Evolutionary conservation across 1,140 invertebrate genomes (phyloP), one percentile per base, ranked within the genome.

Genomic region (Macrosteles quadrilineatus): DNA sequence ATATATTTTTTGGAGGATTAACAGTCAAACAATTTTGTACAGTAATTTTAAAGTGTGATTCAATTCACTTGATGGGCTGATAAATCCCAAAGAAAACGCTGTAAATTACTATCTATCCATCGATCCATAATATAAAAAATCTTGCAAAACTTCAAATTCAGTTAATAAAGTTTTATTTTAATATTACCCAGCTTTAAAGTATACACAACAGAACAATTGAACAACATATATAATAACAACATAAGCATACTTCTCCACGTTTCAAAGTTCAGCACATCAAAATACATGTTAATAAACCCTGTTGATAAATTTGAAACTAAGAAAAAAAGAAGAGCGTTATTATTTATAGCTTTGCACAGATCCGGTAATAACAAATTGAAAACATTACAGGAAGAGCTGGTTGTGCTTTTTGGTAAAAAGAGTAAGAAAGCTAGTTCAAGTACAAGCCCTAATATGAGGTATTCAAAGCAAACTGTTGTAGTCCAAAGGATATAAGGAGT

Each of bases 251-350:
- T 84, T 29, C 70, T 36, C 6, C 73, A 32, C 11, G 78, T 71
- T 23, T 80, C 76, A 6, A 86, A 76, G 40, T 84, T 80, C 59
- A 88, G 77, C 45, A 91, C 90, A 72, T 85, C 80, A 14, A 92
- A 78, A 29, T 78, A 78, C 74, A 92, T 80, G 81, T 96, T 95
- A n/a, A 95, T 81, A 25, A 87, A 68, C 36, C 93, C 93, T 19
- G 93, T 95, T 9, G 90, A 75, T 21, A 95, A 43, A 83, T 95
- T 95, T 1, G 87, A 85, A 1, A 90, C 43, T 47, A 95, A 78
- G 78, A 96, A 96, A 77, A 90, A 92, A n/a, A 85, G 72, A 30
- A 96, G 79, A 14, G 90, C 90, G 81, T 92, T 92, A 62, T 85
- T 85, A 81, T 91, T 91, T 27, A 92, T 83, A 43, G 85, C 84